phyloP scores from a whole-genome alignment of 35 echinoderm and acorn worm species.

The Strongylocentrotus purpuratus region DNA sequence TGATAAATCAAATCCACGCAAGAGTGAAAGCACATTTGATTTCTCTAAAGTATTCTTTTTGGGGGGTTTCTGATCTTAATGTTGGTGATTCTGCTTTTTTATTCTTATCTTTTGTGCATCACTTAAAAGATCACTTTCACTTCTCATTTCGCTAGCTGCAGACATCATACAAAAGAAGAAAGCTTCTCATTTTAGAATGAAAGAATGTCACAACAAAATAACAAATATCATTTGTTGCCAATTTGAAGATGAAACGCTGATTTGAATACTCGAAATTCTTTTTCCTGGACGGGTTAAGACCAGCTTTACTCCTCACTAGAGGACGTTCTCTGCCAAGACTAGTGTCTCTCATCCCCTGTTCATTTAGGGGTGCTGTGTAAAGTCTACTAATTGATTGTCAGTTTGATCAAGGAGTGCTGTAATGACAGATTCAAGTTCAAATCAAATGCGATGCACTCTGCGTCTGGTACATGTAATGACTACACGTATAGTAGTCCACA shows the following conservation, averaged over 20 bases:
- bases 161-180: too few relatives aligned
- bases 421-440: conserved; percentile 18
- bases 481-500: neutral
- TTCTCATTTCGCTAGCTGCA: too few relatives aligned
- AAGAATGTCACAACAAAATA: too few relatives aligned
- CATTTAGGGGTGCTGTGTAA: neutral
- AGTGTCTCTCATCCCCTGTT: neutral
- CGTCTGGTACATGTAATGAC: neutral
- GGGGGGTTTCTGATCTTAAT: too few relatives aligned
- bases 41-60: too few relatives aligned
- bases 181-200: too few relatives aligned
- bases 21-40: too few relatives aligned
- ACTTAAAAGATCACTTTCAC: too few relatives aligned
- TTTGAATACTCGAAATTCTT: neutral
- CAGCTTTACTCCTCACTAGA: neutral
- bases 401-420: neutral
- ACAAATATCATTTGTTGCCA: too few relatives aligned
- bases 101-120: too few relatives aligned
- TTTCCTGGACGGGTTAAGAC: neutral
- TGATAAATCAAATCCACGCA: too few relatives aligned
- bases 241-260: neutral
- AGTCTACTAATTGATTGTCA: conserved; percentile 11
- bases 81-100: too few relatives aligned
- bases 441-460: neutral
- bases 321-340: neutral